phyloP scores from a whole-genome alignment of 2,888 invertebrate genomes.

The Thereva nobilitata region DNA sequence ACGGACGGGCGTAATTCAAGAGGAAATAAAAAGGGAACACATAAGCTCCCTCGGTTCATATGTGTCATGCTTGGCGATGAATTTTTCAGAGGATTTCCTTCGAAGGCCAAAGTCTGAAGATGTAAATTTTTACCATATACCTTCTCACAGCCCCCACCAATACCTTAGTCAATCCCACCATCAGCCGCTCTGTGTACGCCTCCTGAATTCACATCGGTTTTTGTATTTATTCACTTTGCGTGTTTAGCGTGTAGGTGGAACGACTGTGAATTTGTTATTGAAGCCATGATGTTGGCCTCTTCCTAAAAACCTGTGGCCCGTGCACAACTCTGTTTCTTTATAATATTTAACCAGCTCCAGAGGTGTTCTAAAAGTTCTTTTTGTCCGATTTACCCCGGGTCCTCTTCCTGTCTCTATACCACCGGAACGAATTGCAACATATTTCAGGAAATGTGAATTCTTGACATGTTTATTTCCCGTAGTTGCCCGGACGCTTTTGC shows the following conservation, averaged over 20 bases:
- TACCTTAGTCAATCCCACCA: no score
- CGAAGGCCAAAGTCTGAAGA: neutral
- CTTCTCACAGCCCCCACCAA: no score
- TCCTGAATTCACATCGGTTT: neutral
- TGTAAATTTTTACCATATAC: constrained; percentile 15
- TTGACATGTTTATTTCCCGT: constrained; percentile 23
- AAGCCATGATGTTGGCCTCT: neutral
- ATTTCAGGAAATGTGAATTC: constrained; percentile 29
- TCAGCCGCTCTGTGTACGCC: neutral
- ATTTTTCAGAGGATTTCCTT: constrained; percentile 10
- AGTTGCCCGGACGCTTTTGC: neutral
- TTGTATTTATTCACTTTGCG: constrained; percentile 25
- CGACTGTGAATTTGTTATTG: neutral
- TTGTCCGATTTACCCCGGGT: neutral
- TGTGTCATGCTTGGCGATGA: neutral
- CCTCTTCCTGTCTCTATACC: constrained; percentile 1
- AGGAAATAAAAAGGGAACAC: constrained; percentile 5
- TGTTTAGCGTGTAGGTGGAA: neutral
- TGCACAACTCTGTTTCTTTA: neutral
- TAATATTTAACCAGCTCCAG: neutral
- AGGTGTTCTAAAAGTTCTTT: neutral
- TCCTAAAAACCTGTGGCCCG: neutral
- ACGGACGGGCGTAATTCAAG: neutral
- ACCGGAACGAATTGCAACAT: constrained; percentile 9
- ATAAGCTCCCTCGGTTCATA: neutral